Conservation (phyloP, 2,888 invertebrate genomes). For the Brachylomia viminalis region DNA sequence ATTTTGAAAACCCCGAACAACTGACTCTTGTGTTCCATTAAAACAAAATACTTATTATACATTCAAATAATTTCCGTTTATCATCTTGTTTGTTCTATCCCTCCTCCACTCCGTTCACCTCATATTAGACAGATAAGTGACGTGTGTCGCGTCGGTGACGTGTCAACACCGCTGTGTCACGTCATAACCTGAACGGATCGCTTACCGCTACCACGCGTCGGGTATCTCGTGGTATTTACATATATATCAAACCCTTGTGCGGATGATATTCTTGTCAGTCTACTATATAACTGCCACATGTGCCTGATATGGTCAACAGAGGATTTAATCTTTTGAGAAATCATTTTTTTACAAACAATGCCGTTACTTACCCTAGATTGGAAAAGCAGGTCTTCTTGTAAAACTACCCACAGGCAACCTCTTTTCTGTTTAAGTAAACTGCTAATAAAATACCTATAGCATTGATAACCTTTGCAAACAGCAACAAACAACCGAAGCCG, state of each 20-base stretch:
- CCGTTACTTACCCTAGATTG: background rate
- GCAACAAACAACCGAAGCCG: background rate
- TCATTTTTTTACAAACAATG: background rate
- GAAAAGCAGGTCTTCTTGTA: background rate
- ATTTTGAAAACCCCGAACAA: no score
- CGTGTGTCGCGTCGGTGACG: no score
- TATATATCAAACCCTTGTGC: background rate
- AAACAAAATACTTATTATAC: no score
- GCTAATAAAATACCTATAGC: background rate
- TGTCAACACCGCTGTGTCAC: no score
- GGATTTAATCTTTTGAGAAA: background rate
- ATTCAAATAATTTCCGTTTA: no score
- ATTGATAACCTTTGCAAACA: no score
- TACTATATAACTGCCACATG: background rate
- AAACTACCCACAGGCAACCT: no score
- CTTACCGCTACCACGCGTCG: slow-evolving; percentile 33
- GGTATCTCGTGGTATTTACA: slow-evolving; percentile 56
- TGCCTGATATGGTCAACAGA: background rate
- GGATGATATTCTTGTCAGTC: background rate
- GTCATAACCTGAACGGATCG: no score
- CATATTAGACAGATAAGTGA: no score
- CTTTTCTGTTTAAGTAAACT: background rate
- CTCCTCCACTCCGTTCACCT: no score
- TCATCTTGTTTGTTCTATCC: no score
- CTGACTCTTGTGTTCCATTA: no score